Base-by-base conservation (phyloP, 2,888 invertebrate genomes). In the Epiblema foenella region DNA sequence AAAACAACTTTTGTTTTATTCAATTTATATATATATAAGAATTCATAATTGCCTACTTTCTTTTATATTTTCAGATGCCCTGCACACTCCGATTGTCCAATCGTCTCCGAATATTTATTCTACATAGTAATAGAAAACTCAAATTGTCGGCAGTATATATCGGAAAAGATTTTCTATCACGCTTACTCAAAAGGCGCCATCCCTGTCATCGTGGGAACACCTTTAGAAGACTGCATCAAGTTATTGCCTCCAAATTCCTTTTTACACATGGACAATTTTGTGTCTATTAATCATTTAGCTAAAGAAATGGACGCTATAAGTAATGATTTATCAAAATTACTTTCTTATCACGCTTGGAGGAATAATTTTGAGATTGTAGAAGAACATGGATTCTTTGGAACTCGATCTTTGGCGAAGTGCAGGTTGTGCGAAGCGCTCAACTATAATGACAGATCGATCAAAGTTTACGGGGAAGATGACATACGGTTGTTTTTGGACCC, bases 71-170 rank as follows among this genome's bases (percentile, higher is more conserved):
- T 82, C 82, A 95, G 95, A 39, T 96, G 96, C 77, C 95, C 95
- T 0, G 95, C 95, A 11, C 95, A 95, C 81, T 95, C 95, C 75
- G 95, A 96, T 80, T 96, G 96, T 76, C 83, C 89, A 1, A 75
- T 84, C 8, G 84, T 96, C 54, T 84, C 90, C 0, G 77, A 91
- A 11, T 96, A 96, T 83, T 89, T 95, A 77, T 96, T 96, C 82
- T 96, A 96, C 78, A 83, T 96, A 52, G 94, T 95, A 0, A 95
- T 96, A 75, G 96, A 96, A 84, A 96, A 96, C 80, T 94, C 95
- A 0, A 94, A 95, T 76, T 96, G 96, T 79, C 89, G 90, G 7
- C 95, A 96, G 79, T 96, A 96, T 77, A 85, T 96, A 59, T 96
- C 96, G 0, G 96, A 96, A 79, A 96, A 96, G 81, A 81, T 94